Percentiles rank a stretch among this genome's conserved stretches.
Conservation (phyloP, 2,113 vertebrate species). For the Oryzias celebensis region DNA sequence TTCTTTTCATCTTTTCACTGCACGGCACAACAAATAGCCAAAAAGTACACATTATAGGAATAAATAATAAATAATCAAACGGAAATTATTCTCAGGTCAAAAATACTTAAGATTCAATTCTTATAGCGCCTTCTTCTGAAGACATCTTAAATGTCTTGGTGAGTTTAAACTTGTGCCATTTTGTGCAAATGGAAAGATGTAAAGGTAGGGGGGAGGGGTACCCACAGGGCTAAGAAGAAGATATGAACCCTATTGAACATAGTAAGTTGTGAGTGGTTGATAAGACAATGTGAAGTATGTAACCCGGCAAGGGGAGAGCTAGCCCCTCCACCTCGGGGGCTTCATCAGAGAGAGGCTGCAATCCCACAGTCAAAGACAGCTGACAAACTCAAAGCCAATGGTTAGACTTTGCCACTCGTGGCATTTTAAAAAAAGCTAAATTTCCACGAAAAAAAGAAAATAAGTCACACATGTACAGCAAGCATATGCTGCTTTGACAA, state of each 20-base stretch:
- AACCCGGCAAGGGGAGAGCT: constrained; percentile 54
- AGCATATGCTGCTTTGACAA: constrained; percentile 60
- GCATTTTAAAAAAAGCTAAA: constrained; percentile 46
- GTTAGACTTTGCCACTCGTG: constrained; percentile 58
- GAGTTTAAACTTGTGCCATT: constrained; percentile 53
- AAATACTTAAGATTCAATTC: constrained; percentile 20
- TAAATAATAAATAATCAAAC: constrained; percentile 41
- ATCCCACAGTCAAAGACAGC: constrained; percentile 84
- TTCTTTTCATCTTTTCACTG: constrained; percentile 82
- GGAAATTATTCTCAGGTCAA: constrained; percentile 3
- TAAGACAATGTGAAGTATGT: constrained; percentile 66
- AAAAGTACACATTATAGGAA: constrained; percentile 57
- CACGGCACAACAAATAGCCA: constrained; percentile 69
- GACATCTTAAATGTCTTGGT: constrained; percentile 36
- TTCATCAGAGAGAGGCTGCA: constrained; percentile 81
- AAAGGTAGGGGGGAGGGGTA: constrained; percentile 77
- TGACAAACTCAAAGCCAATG: constrained; percentile 75
- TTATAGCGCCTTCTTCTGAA: constrained; percentile 41
- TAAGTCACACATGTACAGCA: constrained; percentile 54
- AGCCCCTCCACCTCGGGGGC: constrained; percentile 59
- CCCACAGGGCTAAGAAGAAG: constrained; percentile 77
- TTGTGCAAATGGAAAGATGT: constrained; percentile 82
- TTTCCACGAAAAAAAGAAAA: constrained; percentile 51
- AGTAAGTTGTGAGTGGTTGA: constrained; percentile 68
- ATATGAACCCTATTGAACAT: constrained; percentile 88